Base-by-base conservation (phyloP, 2,888 invertebrate genomes). In the Drosophila quinaria region DNA sequence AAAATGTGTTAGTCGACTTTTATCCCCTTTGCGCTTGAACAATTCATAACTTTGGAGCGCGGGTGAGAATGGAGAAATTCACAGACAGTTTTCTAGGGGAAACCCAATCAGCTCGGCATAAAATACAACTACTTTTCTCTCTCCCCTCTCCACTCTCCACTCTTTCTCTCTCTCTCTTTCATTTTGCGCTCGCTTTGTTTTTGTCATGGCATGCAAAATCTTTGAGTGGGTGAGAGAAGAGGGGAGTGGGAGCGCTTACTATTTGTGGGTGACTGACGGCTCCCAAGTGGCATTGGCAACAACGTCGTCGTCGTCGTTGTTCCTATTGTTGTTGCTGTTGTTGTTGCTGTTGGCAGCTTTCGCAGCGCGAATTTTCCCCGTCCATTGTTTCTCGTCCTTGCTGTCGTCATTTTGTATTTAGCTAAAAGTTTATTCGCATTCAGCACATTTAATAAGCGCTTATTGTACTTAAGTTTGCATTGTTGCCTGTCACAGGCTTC, bases 361-460 rank as follows among this genome's bases (percentile, higher is more conserved):
- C 78, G 73, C 74, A 56, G 69, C 70, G 74, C 81, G 77, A 78
- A 80, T 87, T 86, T 84, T 74, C 71, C 71, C 78, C 78, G 73
- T 74, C 70, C 75, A 87, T 86, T 86, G 89, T 86, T 87, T 86
- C 65, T 51, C 73, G 67, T 67, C 67, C 65, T 68, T 55, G 46
- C 58, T 51, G 51, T 68, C 74, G 89, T 74, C 85, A 79, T 84
- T 85, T 89, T 84, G 74, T 78, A 88, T 84, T 86, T 77, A 73
- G 75, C 85, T 75, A 78, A 89, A 85, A 86, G 74, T 89, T 89
- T 87, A 87, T 84, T 89, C 85, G 78, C 82, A 87, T 81, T 80
- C 85, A 72, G 82, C 80, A 71, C 75, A 85, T 84, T 86, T 89
- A 89, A 87, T 89, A 89, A 89, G 80, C 80, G 82, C 87, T 89